Conservation (phyloP, 2,797 vertebrate species). For the Acrossocheilus wenchowensis region DNA sequence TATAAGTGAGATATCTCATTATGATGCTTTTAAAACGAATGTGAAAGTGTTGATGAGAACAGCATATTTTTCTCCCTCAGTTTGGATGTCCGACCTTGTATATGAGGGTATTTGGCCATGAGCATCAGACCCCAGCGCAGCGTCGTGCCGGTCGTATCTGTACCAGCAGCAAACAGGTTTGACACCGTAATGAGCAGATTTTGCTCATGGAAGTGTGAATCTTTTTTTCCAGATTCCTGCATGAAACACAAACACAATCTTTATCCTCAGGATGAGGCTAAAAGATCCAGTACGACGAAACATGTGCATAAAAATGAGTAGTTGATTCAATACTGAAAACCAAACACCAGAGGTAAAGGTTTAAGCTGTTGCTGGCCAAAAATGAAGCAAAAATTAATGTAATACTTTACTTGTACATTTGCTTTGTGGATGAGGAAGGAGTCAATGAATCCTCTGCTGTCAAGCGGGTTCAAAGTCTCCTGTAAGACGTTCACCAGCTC, state of each 20-base stretch:
- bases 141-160: slow-evolving; percentile 72
- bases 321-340: neutral
- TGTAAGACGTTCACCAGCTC: slow-evolving; percentile 13
- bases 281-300: neutral
- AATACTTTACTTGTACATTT: slow-evolving; percentile 17
- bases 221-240: slow-evolving; percentile 56
- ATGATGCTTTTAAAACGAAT: neutral
- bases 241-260: neutral
- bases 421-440: slow-evolving; percentile 46
- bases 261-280: neutral
- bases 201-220: slow-evolving; percentile 60
- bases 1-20: neutral
- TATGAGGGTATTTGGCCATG: slow-evolving; percentile 75
- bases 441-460: slow-evolving; percentile 50
- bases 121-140: slow-evolving; percentile 72
- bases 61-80: neutral
- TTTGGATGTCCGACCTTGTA: slow-evolving; percentile 67
- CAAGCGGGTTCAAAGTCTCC: slow-evolving; percentile 34
- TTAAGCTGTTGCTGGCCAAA: neutral
- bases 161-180: slow-evolving; percentile 76
- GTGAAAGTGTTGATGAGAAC: neutral
- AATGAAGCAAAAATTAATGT: neutral
- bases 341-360: neutral
- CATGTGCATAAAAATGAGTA: too few relatives aligned
- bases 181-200: slow-evolving; percentile 63